Conservation (phyloP, 2,113 vertebrate species). For the Monarcha castaneiventris region DNA sequence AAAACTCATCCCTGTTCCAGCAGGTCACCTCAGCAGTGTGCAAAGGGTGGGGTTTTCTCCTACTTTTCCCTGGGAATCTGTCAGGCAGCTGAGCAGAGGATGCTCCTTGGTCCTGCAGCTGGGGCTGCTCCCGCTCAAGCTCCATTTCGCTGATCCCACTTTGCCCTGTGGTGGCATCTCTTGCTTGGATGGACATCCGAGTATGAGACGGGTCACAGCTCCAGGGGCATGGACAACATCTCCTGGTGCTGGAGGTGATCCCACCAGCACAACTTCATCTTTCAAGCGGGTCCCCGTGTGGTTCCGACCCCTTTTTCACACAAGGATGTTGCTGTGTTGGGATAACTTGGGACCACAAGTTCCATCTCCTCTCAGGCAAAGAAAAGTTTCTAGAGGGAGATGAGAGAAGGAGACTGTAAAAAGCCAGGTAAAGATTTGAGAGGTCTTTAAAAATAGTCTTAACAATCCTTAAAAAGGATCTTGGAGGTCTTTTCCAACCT, state of each 20-base stretch:
- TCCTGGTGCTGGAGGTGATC: not conserved
- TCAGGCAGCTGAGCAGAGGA: not conserved
- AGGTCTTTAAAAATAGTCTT: not conserved
- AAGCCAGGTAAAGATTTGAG: not conserved
- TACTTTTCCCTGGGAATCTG: not conserved
- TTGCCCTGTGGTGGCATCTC: not conserved
- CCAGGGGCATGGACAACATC: fast-evolving
- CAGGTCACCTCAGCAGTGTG: not conserved
- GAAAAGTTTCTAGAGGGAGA: not conserved
- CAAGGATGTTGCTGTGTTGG: not conserved
- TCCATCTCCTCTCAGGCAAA: not conserved
- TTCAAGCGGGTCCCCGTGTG: not conserved
- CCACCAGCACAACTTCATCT: not conserved
- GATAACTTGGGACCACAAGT: not conserved
- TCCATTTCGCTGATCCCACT: fast-evolving
- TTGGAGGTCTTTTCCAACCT: not conserved
- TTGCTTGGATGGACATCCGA: not conserved
- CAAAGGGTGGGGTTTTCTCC: not conserved
- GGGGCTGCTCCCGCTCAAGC: not conserved
- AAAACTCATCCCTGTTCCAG: not conserved
- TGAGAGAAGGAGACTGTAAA: not conserved
- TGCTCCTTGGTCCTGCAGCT: not conserved
- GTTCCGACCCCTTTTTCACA: fast-evolving
- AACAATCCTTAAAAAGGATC: not conserved
- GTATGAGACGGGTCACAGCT: not conserved